Base-by-base conservation (phyloP, 2,888 invertebrate genomes). In the Omphaloscelis lunosa region DNA sequence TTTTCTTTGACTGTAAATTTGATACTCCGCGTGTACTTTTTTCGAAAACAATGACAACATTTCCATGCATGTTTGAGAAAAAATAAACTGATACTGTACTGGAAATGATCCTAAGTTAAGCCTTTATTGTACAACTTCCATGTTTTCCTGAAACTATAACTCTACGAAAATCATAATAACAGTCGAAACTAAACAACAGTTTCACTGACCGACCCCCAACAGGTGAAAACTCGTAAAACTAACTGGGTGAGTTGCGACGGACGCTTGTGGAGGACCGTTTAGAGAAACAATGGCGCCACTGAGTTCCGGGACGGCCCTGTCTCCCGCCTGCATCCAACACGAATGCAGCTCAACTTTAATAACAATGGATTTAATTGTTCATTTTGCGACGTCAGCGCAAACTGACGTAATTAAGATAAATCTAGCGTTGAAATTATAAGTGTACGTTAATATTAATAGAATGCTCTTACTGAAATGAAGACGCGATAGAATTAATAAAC, bases 261-360 rank as follows among this genome's bases (percentile, higher is more conserved):
- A 90, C 87, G 85, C 85, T 88, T 79, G 86, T 88, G 74, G 87
- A 87, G 89, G 84, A 89, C 81, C 90, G 90, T 91, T 93, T 91
- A 91, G 85, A 89, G 91, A 91, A 92, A 92, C 93, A 92, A 93
- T 90, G 87, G 89, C 86, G 81, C 88, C 81, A 88, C 88, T 80
- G 83, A 73, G 86, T 89, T 87, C 89, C 89, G 84, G 79, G 77
- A 59, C 66, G 77, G 71, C 80, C 69, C 79, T 81, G 82, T 77
- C 83, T 86, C 80, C 75, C 80, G 80, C 75, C 83, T 82, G 75
- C 84, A 85, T 66, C 84, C 79, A 80, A 67, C 84, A 79, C 79
- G 62, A 84, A 88, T 82, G 82, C 85, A 45, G 72, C 77, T 78
- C 77, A 78, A 84, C 77, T 83, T 88, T 83, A 67, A 79, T 81